Percentiles rank a stretch among this genome's conserved stretches.
phyloP scores from a whole-genome alignment of 2,888 invertebrate species.

The Tuberolachnus salignus region DNA sequence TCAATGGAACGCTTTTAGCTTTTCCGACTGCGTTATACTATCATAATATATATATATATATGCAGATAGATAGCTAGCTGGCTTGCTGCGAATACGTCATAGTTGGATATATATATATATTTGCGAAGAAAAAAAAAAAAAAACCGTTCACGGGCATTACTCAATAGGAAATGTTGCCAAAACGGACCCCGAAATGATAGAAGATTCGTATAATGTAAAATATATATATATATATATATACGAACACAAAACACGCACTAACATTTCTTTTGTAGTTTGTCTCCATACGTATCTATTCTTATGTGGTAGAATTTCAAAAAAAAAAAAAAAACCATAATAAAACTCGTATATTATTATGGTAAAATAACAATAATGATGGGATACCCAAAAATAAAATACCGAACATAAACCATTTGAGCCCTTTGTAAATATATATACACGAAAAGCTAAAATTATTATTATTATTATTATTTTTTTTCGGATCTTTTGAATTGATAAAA shows the following conservation, averaged over 20 bases:
- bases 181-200: conserved; percentile 30
- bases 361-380: neutral
- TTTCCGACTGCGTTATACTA: neutral
- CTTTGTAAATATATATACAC: neutral
- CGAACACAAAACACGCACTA: conserved; percentile 23
- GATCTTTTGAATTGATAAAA: neutral
- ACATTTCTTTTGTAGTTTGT: conserved; percentile 32
- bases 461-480: neutral
- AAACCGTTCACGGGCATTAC: conserved; percentile 27
- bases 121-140: neutral
- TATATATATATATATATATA: neutral
- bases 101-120: neutral
- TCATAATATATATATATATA: no score
- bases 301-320: neutral
- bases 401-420: neutral
- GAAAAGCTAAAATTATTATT: neutral
- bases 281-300: neutral
- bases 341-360: conserved; percentile 5
- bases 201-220: conserved; percentile 30
- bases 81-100: no score
- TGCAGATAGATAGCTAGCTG: no score
- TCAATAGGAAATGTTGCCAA: conserved; percentile 47
- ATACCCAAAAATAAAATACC: neutral
- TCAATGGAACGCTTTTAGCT: conserved; percentile 46
- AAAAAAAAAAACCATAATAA: neutral